These are phyloP conservation scores for Andrena minutula DNA, from an alignment of 2,888 invertebrate genomes.

Conservation along the genomic window DNA sequence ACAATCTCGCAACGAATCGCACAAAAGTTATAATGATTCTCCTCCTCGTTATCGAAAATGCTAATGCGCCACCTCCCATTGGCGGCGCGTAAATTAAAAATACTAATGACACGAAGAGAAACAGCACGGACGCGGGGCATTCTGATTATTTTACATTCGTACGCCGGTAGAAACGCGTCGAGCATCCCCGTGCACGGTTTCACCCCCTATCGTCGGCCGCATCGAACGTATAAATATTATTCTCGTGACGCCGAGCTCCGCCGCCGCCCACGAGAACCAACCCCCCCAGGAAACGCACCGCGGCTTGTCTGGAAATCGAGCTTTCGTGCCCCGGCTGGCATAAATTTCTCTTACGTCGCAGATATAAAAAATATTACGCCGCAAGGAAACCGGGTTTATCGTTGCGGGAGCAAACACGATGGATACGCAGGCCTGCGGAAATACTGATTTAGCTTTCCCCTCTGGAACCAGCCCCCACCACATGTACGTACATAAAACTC, in stretches of 20 bases:
- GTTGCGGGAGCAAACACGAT: slow-evolving; percentile 24
- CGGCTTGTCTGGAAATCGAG: slow-evolving; percentile 43
- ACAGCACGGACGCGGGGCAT: not conserved
- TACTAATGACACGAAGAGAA: slow-evolving; percentile 14
- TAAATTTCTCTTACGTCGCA: slow-evolving; percentile 51
- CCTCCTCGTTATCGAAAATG: not conserved
- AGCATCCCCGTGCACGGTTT: not conserved
- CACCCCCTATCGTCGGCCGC: slow-evolving; percentile 21
- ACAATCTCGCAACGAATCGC: too few relatives aligned
- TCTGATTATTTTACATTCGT: slow-evolving; percentile 31
- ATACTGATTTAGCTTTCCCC: slow-evolving; percentile 20
- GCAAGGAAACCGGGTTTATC: slow-evolving; percentile 56
- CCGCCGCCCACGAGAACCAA: slow-evolving; percentile 1
- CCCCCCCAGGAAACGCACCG: slow-evolving; percentile 35
- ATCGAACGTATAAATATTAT: slow-evolving; percentile 61
- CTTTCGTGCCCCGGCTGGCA: slow-evolving; percentile 41
- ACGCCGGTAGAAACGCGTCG: not conserved
- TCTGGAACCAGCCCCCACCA: not conserved
- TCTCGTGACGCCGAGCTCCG: slow-evolving; percentile 49
- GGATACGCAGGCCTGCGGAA: slow-evolving; percentile 20
- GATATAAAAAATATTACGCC: slow-evolving; percentile 60
- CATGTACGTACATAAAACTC: not conserved
- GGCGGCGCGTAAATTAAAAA: slow-evolving; percentile 12
- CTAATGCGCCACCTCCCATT: not conserved
- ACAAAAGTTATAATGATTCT: slow-evolving; percentile 16